These are phyloP conservation scores for Nestor notabilis DNA, from an alignment of 2,113 vertebrate species.

Conservation along the genomic window DNA sequence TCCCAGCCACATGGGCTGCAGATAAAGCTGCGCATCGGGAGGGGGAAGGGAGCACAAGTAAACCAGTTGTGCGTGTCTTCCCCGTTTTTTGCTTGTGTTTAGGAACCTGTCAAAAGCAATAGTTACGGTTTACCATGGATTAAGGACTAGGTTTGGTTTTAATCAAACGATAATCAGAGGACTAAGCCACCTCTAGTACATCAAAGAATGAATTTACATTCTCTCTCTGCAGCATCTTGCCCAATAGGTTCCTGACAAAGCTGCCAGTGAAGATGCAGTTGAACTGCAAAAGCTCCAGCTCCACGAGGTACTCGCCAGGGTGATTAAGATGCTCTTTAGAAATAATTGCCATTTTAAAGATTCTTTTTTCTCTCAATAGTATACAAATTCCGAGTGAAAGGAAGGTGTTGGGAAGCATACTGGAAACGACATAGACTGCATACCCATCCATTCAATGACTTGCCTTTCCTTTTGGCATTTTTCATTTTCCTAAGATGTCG, in stretches of 20 bases:
- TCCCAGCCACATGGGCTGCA: neutral
- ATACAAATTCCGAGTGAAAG: neutral
- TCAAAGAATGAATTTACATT: neutral
- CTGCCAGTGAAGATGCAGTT: neutral
- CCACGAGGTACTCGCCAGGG: neutral
- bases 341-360: neutral
- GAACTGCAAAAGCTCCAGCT: neutral
- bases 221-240: neutral
- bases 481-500: neutral
- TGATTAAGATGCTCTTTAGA: neutral
- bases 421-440: neutral
- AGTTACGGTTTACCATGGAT: neutral
- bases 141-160: neutral
- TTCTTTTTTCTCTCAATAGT: neutral
- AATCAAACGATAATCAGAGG: neutral
- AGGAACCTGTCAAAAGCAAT: neutral
- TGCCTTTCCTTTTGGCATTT: neutral
- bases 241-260: neutral
- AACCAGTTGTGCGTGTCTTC: neutral
- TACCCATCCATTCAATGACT: neutral
- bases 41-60: neutral
- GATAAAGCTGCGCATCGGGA: neutral
- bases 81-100: fast-evolving
- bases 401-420: neutral
- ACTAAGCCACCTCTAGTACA: neutral